phyloP scores from a whole-genome alignment of 2,113 vertebrate genomes.

The Vidua macroura region DNA sequence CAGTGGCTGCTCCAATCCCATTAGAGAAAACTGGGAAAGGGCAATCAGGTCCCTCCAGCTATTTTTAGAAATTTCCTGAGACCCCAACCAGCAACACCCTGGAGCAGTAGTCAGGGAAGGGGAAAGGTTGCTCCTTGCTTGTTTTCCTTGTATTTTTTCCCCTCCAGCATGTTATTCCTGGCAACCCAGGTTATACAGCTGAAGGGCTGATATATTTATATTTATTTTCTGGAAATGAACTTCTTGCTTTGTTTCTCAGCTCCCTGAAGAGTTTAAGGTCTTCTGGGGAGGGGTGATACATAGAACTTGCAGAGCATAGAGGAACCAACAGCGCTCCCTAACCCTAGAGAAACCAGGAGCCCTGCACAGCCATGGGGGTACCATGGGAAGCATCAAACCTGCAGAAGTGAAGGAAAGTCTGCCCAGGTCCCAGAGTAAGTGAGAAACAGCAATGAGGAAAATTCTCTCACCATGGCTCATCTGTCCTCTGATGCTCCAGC shows the following conservation, averaged over 20 bases:
- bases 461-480: background rate
- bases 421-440: background rate
- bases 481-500: background rate
- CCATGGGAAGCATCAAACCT: background rate
- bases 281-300: background rate
- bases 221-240: background rate
- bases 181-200: background rate
- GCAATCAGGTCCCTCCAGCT: background rate
- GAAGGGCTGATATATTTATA: background rate
- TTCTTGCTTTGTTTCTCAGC: background rate
- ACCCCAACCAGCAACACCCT: background rate
- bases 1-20: background rate
- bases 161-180: background rate
- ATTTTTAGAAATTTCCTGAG: background rate
- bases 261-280: background rate
- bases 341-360: accelerated
- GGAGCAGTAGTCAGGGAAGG: background rate
- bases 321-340: accelerated
- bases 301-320: background rate
- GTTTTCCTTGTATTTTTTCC: background rate
- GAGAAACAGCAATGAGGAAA: background rate
- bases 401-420: background rate
- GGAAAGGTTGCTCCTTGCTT: background rate
- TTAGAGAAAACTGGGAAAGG: background rate
- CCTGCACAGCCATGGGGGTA: background rate